These are phyloP conservation scores for Rotaria sp. DNA, from an alignment of 2,888 invertebrate species.

Conservation along the genomic window DNA sequence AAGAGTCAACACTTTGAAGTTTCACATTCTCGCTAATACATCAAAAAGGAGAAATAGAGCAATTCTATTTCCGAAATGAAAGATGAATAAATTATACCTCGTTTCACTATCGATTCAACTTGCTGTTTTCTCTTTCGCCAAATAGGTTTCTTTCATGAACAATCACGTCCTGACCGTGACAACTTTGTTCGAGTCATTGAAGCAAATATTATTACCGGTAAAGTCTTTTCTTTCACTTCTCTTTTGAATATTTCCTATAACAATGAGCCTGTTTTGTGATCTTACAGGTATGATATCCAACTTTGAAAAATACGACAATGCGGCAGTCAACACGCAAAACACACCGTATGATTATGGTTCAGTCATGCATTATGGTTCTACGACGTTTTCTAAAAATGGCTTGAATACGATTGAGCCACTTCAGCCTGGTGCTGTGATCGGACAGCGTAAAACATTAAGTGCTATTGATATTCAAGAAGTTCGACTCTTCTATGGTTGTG, in stretches of 20 bases:
- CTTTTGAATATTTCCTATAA: background rate
- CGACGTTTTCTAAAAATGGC: slow-evolving; percentile 58
- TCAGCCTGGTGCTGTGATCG: slow-evolving; percentile 59
- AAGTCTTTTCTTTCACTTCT: background rate
- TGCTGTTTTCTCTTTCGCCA: background rate
- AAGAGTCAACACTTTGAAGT: background rate
- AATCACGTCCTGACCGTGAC: slow-evolving; percentile 40
- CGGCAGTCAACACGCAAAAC: slow-evolving; percentile 52
- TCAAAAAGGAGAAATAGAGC: background rate
- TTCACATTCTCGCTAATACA: no score
- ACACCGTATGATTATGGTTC: slow-evolving; percentile 72
- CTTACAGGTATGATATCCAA: slow-evolving; percentile 48
- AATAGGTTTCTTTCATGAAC: slow-evolving; percentile 33
- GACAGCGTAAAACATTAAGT: slow-evolving; percentile 57
- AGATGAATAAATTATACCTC: no score
- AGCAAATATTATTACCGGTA: background rate
- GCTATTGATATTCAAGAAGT: slow-evolving; percentile 53
- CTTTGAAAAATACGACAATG: slow-evolving; percentile 56
- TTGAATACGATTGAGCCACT: slow-evolving; percentile 57
- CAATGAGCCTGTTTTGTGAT: background rate
- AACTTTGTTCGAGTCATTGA: background rate
- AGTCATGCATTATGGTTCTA: slow-evolving; percentile 68
- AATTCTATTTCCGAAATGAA: no score
- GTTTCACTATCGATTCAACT: no score
- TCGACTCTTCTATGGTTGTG: slow-evolving; percentile 54